These are phyloP conservation scores for Xanthia icteritia DNA, from an alignment of 2,888 invertebrate species.

Conservation along the genomic window DNA sequence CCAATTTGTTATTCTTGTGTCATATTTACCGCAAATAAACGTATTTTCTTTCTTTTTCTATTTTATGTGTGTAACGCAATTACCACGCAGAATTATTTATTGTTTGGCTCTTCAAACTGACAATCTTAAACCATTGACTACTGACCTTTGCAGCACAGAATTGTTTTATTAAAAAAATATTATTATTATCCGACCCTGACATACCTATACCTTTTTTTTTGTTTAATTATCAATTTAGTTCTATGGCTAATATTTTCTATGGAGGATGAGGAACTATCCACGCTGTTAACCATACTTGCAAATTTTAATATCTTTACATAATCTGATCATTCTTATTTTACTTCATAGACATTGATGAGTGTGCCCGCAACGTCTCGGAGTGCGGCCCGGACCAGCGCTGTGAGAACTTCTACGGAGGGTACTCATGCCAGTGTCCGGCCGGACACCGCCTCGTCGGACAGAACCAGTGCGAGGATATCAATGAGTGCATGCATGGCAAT, in stretches of 20 bases:
- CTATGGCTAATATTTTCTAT: not conserved
- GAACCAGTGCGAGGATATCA: slow-evolving; percentile 94
- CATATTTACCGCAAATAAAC: no score
- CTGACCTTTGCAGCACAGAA: no score
- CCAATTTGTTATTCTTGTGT: no score
- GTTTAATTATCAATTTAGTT: not conserved
- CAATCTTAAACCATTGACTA: no score
- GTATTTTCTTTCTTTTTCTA: no score
- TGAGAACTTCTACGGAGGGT: slow-evolving; percentile 95
- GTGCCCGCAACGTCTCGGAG: slow-evolving; percentile 93
- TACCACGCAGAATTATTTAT: no score
- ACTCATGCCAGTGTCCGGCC: slow-evolving; percentile 94
- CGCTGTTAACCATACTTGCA: no score
- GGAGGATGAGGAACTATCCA: no score
- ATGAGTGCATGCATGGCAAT: slow-evolving; percentile 93
- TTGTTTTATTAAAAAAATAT: not conserved
- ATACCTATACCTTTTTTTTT: not conserved
- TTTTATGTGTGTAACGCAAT: no score
- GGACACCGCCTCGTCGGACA: slow-evolving; percentile 91
- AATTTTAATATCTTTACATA: not conserved
- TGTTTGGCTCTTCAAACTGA: not conserved
- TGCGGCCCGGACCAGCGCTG: slow-evolving; percentile 95
- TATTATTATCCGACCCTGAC: no score
- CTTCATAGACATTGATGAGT: slow-evolving; percentile 95
- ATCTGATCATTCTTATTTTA: not conserved